A percentile compares a stretch with the other conserved stretches of the same genome.
phyloP scores from a whole-genome alignment of 2,888 invertebrate species.

The Diarsia mendica region DNA sequence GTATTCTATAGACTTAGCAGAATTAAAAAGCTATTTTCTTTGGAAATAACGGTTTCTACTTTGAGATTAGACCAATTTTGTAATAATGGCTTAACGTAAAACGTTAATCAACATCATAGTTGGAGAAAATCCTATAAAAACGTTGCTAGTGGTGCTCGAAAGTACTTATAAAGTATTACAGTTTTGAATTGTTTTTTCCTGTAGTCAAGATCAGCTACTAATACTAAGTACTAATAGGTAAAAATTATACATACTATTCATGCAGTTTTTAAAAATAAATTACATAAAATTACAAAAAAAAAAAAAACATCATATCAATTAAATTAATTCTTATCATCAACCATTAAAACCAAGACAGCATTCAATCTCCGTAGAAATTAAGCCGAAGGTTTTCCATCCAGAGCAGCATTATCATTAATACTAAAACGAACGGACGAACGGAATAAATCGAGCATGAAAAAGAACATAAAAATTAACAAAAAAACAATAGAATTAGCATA shows the following conservation, averaged over 20 bases:
- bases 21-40: no score
- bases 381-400: constrained; percentile 72
- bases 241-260: background rate
- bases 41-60: no score
- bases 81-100: no score
- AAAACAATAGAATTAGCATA: constrained; percentile 90
- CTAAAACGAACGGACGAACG: constrained; percentile 83
- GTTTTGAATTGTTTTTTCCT: background rate
- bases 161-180: background rate
- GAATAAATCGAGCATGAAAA: constrained; percentile 88
- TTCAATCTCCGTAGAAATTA: constrained; percentile 61
- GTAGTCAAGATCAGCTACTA: background rate
- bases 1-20: no score
- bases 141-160: no score
- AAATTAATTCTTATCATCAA: constrained; percentile 57
- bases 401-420: constrained; percentile 85
- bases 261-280: background rate
- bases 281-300: background rate
- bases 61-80: no score
- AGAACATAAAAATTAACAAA: constrained; percentile 90
- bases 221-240: background rate
- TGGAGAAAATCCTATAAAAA: no score
- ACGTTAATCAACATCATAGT: no score
- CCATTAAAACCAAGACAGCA: constrained; percentile 48
- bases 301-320: constrained; percentile 16